A percentile compares a stretch with the other conserved stretches of the same genome.
Evolutionary conservation across 2,888 invertebrate species (phyloP).

Genomic region (Craniophora ligustri): DNA sequence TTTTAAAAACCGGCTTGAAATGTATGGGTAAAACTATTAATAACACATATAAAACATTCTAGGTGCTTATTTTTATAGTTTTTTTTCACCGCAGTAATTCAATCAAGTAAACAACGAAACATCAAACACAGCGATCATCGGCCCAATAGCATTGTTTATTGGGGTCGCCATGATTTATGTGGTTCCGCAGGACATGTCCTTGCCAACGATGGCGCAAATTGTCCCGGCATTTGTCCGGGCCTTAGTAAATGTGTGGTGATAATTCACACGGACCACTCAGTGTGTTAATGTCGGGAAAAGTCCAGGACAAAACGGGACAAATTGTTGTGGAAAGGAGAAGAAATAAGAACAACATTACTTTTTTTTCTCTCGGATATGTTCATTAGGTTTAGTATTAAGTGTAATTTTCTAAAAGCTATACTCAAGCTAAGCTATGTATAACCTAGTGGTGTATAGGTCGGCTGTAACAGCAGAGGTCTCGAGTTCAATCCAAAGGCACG

Average conservation of each 20-base stretch:
- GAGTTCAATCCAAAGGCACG: no score
- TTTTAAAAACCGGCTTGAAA: no score
- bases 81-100: slow-evolving; percentile 42
- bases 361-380: slow-evolving; percentile 20
- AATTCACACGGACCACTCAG: slow-evolving; percentile 66
- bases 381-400: slow-evolving; percentile 9
- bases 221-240: slow-evolving; percentile 73
- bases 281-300: slow-evolving; percentile 60
- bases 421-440: no score
- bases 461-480: no score
- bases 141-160: slow-evolving; percentile 69
- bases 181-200: slow-evolving; percentile 66
- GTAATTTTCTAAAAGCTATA: no score
- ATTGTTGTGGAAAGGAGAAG: slow-evolving; percentile 42
- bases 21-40: no score
- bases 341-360: slow-evolving; percentile 49
- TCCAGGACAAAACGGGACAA: slow-evolving; percentile 53
- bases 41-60: no score
- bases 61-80: slow-evolving; percentile 9
- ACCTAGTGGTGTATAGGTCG: no score
- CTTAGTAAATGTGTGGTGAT: slow-evolving; percentile 71
- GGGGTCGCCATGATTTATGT: slow-evolving; percentile 73
- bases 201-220: slow-evolving; percentile 68
- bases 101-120: slow-evolving; percentile 54
- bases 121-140: slow-evolving; percentile 44